Percentiles rank a stretch among this genome's conserved stretches.
Evolutionary conservation across 1,140 invertebrate species (phyloP).

Genomic region (Alviniconcha marisindica): DNA sequence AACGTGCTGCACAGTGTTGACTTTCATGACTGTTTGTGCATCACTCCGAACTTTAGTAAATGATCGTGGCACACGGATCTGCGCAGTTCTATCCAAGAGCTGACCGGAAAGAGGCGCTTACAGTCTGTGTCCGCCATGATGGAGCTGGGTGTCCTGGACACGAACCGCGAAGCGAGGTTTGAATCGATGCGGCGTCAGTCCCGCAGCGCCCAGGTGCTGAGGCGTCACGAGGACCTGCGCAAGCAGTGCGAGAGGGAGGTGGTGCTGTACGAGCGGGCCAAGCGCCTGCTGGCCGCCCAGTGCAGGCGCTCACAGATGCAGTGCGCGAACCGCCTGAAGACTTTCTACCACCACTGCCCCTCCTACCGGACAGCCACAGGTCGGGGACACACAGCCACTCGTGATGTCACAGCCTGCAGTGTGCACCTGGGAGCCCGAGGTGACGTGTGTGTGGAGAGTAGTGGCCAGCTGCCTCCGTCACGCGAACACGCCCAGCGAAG

Average conservation of each 20-base stretch:
- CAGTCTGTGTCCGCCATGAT: not conserved
- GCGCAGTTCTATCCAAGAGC: no score
- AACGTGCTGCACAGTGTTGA: no score
- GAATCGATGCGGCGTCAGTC: constrained; percentile 35
- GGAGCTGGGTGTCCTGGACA: not conserved
- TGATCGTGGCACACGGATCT: no score
- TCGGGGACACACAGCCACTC: no score
- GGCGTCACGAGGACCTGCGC: constrained; percentile 42
- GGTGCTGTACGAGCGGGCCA: not conserved
- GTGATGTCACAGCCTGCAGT: not conserved
- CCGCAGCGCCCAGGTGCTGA: constrained; percentile 21
- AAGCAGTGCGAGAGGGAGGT: constrained; percentile 42
- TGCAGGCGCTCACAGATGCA: constrained; percentile 23
- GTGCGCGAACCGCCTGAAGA: not conserved
- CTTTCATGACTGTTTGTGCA: no score
- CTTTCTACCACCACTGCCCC: not conserved
- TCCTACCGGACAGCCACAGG: no score
- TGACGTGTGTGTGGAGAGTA: not conserved
- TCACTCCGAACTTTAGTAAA: no score
- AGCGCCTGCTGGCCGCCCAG: constrained; percentile 13
- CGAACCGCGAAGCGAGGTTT: constrained; percentile 29
- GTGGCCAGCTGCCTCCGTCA: not conserved
- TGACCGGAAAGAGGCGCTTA: no score
- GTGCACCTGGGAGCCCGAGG: not conserved
- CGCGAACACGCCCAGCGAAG: no score